Conservation (phyloP, 2,888 invertebrate genomes). For the Candidula unifasciata region DNA sequence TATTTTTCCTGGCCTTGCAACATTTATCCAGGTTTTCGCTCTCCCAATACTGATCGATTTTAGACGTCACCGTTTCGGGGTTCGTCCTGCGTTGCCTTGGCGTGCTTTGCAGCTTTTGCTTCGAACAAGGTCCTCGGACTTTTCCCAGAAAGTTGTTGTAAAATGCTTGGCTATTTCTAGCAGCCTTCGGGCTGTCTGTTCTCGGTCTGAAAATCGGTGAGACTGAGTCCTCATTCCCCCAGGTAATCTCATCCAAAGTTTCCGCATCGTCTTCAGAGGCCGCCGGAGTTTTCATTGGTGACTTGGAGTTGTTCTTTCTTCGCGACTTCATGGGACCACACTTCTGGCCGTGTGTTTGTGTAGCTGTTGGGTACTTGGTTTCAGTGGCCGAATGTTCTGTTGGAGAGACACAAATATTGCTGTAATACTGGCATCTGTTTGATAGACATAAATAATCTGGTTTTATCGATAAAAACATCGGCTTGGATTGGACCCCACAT, state of each 20-base stretch:
- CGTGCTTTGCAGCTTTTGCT: not conserved
- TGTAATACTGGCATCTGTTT: not conserved
- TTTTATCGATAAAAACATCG: too few relatives aligned
- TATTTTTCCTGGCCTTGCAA: not conserved
- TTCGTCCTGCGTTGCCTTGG: not conserved
- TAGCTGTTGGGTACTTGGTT: too few relatives aligned
- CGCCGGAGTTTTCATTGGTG: not conserved
- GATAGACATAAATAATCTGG: too few relatives aligned
- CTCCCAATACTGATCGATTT: not conserved
- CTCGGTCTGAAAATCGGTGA: not conserved
- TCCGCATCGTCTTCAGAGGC: conserved; percentile 17
- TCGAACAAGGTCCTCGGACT: not conserved
- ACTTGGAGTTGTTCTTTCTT: not conserved
- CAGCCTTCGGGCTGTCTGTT: not conserved
- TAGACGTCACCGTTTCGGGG: not conserved
- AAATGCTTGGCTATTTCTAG: too few relatives aligned
- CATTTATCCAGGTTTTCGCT: not conserved
- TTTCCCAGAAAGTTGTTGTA: not conserved
- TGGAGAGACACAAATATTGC: not conserved
- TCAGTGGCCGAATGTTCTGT: too few relatives aligned
- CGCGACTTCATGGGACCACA: too few relatives aligned
- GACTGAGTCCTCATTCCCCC: conserved; percentile 2
- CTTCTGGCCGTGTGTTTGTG: too few relatives aligned
- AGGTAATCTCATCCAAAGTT: conserved; percentile 43
- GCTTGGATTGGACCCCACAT: too few relatives aligned